Base-by-base conservation (phyloP, 2,113 vertebrate species). In the Narcine bancroftii region DNA sequence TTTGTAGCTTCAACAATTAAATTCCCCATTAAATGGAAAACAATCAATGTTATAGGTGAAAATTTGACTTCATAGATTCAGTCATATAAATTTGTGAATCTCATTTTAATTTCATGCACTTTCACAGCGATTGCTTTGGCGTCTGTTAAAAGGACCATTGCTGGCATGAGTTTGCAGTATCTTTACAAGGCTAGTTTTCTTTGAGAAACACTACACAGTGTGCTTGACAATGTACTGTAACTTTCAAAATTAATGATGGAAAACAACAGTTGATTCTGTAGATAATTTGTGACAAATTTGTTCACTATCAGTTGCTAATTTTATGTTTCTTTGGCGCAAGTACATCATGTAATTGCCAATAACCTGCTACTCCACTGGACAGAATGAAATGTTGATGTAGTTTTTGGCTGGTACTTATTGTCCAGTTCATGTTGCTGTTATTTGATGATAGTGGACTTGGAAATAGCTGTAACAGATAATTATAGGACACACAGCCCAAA, bases 291-390 rank as follows among this genome's bases (percentile, higher is more conserved):
- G 89, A 69, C 89, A 91, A 89, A 66, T 91, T 45, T 91, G 65
- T 91, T 69, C 63, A 47, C 39, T n/a, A n/a, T 7, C 39, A 47
- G 39, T 69, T 65, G 89, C 65, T 45, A 69, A 47, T 91, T 47
- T 47, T 42, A 91, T 26, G 65, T 21, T 91, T 91, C 39, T 91
- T 91, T 63, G 36, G 89, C 42, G 39, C 3, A 26, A 71, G 71
- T 91, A 69, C 39, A 69, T 45, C 63, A 69, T 71, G 42, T 91
- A 26, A n/a, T 47, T 91, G 89, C 89, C 89, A 66, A 91, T 71
- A 39, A 69, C 39, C 42, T 69, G 89, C 42, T 91, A 36, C 39
- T 69, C 21, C 9, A 29, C 63, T 69, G 39, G 65, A 45, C 65
- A 47, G 89, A 66, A 15, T 91, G 89, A 66, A 69, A 42, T 71